Conservation (phyloP, 2,113 vertebrate species). For the Chlorodrepanis virens region DNA sequence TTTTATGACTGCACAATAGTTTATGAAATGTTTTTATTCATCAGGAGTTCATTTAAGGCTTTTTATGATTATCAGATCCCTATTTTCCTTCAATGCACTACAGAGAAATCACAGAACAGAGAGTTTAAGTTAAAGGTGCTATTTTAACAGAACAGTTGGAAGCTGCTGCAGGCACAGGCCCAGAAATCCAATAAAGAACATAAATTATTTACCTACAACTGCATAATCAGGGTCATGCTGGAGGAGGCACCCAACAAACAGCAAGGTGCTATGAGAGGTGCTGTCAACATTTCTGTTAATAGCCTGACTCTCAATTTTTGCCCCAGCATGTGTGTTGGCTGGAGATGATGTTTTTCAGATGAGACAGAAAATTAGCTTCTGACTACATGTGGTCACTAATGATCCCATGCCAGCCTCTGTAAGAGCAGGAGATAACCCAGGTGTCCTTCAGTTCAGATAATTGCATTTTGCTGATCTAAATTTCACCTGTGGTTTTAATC, state of each 20-base stretch:
- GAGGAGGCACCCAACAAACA: slow-evolving; percentile 15
- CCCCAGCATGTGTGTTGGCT: neutral
- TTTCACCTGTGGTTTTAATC: slow-evolving; percentile 13
- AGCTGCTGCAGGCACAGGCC: neutral
- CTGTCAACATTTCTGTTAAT: neutral
- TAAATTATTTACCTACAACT: slow-evolving; percentile 7
- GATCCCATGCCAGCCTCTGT: neutral
- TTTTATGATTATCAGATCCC: neutral
- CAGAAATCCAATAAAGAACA: neutral
- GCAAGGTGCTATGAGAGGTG: neutral
- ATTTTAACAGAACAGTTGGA: neutral
- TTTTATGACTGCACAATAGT: neutral
- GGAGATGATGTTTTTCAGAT: neutral
- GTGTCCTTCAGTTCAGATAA: neutral
- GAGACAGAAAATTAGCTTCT: slow-evolving; percentile 23
- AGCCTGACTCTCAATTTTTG: neutral
- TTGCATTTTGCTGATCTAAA: neutral
- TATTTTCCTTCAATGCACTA: neutral
- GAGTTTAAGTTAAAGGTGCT: neutral
- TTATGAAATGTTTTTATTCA: neutral
- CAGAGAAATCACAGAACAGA: neutral
- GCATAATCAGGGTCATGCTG: neutral
- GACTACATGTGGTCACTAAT: neutral
- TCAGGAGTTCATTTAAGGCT: neutral
- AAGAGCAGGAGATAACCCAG: neutral